phyloP scores from a whole-genome alignment of 2,797 vertebrate genomes.

The Phalanger gymnotis region DNA sequence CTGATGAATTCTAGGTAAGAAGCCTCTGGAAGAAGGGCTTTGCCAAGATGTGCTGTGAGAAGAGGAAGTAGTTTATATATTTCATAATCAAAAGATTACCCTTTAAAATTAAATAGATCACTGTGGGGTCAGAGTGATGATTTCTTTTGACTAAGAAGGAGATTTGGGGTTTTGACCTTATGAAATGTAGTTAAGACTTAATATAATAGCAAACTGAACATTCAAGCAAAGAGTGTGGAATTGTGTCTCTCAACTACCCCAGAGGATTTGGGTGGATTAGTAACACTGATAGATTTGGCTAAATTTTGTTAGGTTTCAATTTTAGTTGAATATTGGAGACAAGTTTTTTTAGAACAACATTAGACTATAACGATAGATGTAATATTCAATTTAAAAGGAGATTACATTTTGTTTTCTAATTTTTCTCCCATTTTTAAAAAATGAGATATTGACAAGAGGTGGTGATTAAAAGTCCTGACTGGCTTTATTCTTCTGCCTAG shows the following conservation, averaged over 20 bases:
- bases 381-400: constrained; percentile 51
- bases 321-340: constrained; percentile 24
- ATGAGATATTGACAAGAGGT: constrained; percentile 4
- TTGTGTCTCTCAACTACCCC: constrained; percentile 31
- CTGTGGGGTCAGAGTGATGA: neutral
- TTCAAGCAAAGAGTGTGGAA: constrained; percentile 40
- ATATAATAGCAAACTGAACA: constrained; percentile 52
- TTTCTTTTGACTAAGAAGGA: constrained; percentile 54
- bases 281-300: constrained; percentile 46
- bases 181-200: constrained; percentile 48
- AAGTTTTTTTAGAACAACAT: neutral
- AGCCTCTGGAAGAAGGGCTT: neutral
- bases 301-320: constrained; percentile 49
- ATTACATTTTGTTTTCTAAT: constrained; percentile 56
- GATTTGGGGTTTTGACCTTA: constrained; percentile 48
- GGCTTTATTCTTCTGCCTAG: neutral
- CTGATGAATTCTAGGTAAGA: neutral
- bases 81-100: neutral
- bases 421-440: neutral
- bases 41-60: neutral
- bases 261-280: constrained; percentile 55
- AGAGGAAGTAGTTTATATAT: neutral
- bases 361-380: constrained; percentile 39
- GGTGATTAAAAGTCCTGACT: neutral
- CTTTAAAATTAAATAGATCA: neutral